Base-by-base conservation (phyloP, 2,888 invertebrate species). In the Pheosia tremula region DNA sequence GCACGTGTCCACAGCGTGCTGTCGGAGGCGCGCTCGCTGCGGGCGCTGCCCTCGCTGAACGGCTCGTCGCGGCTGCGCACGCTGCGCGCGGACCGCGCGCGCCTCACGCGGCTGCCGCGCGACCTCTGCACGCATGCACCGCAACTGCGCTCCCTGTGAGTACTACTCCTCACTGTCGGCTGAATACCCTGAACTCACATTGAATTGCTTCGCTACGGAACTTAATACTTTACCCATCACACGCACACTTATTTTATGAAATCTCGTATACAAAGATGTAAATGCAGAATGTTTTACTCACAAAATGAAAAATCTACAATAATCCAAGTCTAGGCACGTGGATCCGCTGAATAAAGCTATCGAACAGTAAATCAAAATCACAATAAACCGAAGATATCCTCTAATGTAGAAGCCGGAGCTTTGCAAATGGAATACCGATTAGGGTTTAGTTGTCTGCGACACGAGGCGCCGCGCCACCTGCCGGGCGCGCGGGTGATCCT, bases 81-180 rank as follows among this genome's bases (percentile, higher is more conserved):
- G 71, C 94, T 99, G 75, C 95, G 97, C 74, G 93, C 97, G 74
- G 98, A 98, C 93, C 95, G 98, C 72, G 97, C 98, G 24, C 96
- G 96, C 60, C 95, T 99, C 59, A 85, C 91, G 47, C 86, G 91
- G 36, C 95, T 98, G 71, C 98, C 98, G 1, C 75, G 89, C 36
- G 95, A 96, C 71, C 94, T 99, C 57, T 99, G 98, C 88, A 85
- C 87, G 60, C 95, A 96, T 77, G 96, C 96, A 82, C 97, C 97
- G 66, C 95, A 95, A 83, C 95, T 99, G 68, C 96, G 96, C 86
- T 96, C 96, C 79, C 94, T 98, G 98, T 98, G 89, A 96, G 98
- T 96, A 79, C 11, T 53, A 7, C 24, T 7, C n/a, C 43, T 11
- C 37, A 59, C 47, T 47, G n/a, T n/a, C n/a, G n/a, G n/a, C 6